Evolutionary conservation across 1,140 invertebrate species (phyloP).

Genomic region (Hycleus cichorii): DNA sequence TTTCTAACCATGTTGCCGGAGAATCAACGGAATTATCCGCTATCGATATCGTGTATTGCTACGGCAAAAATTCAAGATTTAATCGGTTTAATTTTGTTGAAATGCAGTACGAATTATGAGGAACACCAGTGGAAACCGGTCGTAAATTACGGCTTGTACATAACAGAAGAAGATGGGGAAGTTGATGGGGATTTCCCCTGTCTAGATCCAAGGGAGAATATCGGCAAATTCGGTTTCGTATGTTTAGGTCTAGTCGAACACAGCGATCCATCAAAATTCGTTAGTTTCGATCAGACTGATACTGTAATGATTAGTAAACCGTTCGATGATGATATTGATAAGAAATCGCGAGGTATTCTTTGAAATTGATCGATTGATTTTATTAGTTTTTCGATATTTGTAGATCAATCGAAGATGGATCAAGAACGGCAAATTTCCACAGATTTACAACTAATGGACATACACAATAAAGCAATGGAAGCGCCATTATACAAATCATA

Average conservation of each 20-base stretch:
- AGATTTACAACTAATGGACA: constrained; percentile 49
- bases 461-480: constrained; percentile 66
- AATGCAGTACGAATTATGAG: constrained; percentile 58
- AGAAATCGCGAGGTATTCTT: neutral
- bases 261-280: constrained; percentile 17
- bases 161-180: constrained; percentile 96
- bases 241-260: constrained; percentile 64
- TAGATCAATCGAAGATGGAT: constrained; percentile 19
- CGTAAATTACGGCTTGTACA: constrained; percentile 75
- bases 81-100: constrained; percentile 89
- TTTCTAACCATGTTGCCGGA: constrained; percentile 81
- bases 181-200: constrained; percentile 90
- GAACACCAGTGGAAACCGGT: constrained; percentile 52
- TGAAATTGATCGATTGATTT: too few relatives aligned
- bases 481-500: constrained; percentile 80
- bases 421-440: constrained; percentile 28
- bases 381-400: neutral
- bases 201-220: constrained; percentile 76
- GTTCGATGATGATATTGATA: neutral
- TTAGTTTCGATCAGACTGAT: constrained; percentile 17
- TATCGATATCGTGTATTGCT: constrained; percentile 71
- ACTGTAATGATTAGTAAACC: neutral
- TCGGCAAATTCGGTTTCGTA: constrained; percentile 88
- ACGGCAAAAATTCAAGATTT: constrained; percentile 84
- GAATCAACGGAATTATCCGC: constrained; percentile 73